Base-by-base conservation (phyloP, 2,113 vertebrate species). In the Urocynchramus pylzowi region DNA sequence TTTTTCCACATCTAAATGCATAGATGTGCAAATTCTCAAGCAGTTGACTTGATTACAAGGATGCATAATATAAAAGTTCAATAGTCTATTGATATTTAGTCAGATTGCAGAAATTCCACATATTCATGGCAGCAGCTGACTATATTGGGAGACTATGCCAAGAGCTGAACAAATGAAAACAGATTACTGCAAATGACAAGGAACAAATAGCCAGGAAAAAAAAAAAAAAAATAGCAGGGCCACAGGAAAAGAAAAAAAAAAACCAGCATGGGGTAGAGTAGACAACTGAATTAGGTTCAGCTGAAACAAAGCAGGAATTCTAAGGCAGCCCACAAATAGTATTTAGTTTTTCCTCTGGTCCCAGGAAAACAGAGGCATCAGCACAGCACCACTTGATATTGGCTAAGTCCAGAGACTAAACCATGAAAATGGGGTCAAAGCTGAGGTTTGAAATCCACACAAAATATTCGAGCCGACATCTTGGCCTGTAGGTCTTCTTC, bases 11-110 rank as follows among this genome's bases (percentile, higher is more conserved):
- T 90, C 73, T 87, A 97, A 93, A 95, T 97, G 83, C 94, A 87
- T 89, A 68, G 97, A 96, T 91, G 84, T 89, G 90, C 94, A 95
- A 84, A 96, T 95, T 95, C 84, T 95, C 90, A 95, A 97, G 94
- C 76, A 74, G 89, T 89, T 93, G 87, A 93, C 90, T 97, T 97
- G 94, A 97, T 97, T 97, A 92, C 92, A 91, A 95, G 96, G 81
- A 69, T 22, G 68, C 84, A 65, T 88, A 91, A 93, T 92, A 96
- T 82, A 95, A 96, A 97, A 97, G 97, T 97, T 97, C 97, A 97
- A 97, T 95, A 96, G 96, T 80, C 94, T 96, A 95, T 97, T 97
- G 95, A 97, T 97, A 97, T 96, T 97, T 91, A 95, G 90, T 84
- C 94, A 95, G 87, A 96, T 92, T 96, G 95, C 97, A 92, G 81